These are phyloP conservation scores for Zaprionus lachaisei DNA, from an alignment of 1,140 invertebrate species.

Conservation along the genomic window DNA sequence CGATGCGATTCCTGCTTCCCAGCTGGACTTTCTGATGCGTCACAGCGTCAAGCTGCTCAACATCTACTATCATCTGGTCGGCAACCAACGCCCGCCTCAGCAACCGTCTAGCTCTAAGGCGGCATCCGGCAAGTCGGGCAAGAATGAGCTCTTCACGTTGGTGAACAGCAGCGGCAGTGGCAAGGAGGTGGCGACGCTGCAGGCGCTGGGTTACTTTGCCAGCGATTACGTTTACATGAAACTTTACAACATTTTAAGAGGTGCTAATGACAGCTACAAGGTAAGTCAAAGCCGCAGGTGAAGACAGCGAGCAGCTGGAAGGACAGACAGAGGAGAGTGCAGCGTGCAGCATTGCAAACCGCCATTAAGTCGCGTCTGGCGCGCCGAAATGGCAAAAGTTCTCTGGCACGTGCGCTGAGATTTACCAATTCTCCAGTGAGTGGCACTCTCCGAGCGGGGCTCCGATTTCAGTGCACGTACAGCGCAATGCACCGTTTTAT, in stretches of 20 bases:
- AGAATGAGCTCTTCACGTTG: constrained; percentile 85
- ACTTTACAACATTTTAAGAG: constrained; percentile 89
- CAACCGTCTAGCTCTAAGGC: constrained; percentile 57
- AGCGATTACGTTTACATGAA: constrained; percentile 90
- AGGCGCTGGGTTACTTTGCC: constrained; percentile 87
- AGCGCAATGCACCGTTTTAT: constrained; percentile 74
- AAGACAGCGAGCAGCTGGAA: not conserved
- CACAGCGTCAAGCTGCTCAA: constrained; percentile 89
- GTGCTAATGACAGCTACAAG: constrained; percentile 91
- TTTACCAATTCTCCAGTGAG: constrained; percentile 50
- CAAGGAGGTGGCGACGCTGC: constrained; percentile 62
- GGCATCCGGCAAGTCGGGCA: constrained; percentile 78
- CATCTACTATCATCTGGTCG: constrained; percentile 90
- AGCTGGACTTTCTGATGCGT: constrained; percentile 85
- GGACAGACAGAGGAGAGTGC: not conserved
- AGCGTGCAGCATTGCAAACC: constrained; percentile 31
- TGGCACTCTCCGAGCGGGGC: constrained; percentile 7
- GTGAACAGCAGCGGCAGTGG: constrained; percentile 47
- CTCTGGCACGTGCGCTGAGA: constrained; percentile 71
- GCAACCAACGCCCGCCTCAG: constrained; percentile 85
- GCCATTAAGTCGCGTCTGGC: constrained; percentile 66
- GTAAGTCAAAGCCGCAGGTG: constrained; percentile 83
- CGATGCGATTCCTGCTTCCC: constrained; percentile 28
- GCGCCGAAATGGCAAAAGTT: constrained; percentile 76
- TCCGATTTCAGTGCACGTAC: constrained; percentile 66